These are phyloP conservation scores for Drosophila suzukii DNA, from an alignment of 1,140 invertebrate genomes.

Conservation along the genomic window DNA sequence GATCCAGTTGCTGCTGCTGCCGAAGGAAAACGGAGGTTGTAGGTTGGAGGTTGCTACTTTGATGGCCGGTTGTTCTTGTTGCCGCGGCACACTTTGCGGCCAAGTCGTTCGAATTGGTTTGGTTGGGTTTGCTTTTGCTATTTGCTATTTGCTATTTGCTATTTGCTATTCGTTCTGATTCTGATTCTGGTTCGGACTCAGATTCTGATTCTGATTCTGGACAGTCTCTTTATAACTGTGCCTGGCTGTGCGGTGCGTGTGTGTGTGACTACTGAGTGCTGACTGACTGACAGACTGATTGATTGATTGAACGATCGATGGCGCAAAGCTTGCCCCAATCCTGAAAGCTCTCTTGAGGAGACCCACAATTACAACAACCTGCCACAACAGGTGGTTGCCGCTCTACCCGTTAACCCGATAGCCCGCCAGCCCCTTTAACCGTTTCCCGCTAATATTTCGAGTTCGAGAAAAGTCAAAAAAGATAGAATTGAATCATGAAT, in stretches of 20 bases:
- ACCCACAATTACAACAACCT: constrained; percentile 3
- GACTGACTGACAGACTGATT: constrained; percentile 15
- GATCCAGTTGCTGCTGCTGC: constrained; percentile 77
- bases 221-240: constrained; percentile 13
- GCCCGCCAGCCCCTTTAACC: not conserved
- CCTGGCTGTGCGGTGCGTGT: constrained; percentile 8
- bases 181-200: not conserved
- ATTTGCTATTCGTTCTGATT: not conserved
- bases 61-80: constrained; percentile 25
- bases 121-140: constrained; percentile 11
- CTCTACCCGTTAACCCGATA: constrained; percentile 5
- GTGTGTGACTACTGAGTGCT: constrained; percentile 28
- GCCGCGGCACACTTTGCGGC: not conserved
- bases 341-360: constrained; percentile 30
- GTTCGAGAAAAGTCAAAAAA: constrained; percentile 1
- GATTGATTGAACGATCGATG: constrained; percentile 14
- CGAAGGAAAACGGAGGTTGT: constrained; percentile 40
- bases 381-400: constrained; percentile 35
- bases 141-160: not conserved
- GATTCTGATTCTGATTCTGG: constrained; percentile 2
- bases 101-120: constrained; percentile 1
- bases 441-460: constrained; percentile 14
- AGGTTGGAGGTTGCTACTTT: constrained; percentile 39
- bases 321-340: constrained; percentile 16
- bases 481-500: not conserved